These are phyloP conservation scores for Caenorhabditis sulstoni DNA, from an alignment of 2,888 invertebrate genomes.

Conservation along the genomic window DNA sequence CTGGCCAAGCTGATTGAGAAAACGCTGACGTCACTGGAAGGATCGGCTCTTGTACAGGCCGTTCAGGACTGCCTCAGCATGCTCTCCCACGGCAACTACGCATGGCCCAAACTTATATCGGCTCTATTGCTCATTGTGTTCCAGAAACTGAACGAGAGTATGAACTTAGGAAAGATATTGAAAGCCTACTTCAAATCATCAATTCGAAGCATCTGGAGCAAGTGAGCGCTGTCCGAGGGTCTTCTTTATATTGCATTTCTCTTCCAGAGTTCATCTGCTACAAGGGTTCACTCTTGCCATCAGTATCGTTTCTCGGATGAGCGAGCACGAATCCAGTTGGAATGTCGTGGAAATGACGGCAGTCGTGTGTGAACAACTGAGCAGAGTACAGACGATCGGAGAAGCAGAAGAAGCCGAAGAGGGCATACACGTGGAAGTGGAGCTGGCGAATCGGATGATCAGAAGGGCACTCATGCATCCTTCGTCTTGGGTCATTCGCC, in stretches of 20 bases:
- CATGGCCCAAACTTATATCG: constrained; percentile 23
- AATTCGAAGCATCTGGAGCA: constrained; percentile 13
- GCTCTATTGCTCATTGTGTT: constrained; percentile 26
- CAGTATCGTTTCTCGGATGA: constrained; percentile 6
- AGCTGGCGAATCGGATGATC: constrained; percentile 26
- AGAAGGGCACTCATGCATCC: constrained; percentile 4
- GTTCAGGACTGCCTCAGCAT: constrained; percentile 46
- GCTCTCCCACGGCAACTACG: constrained; percentile 30
- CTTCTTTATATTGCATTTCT: background rate
- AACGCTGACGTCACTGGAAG: constrained; percentile 14
- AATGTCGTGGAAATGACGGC: constrained; percentile 23
- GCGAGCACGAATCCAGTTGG: constrained; percentile 22
- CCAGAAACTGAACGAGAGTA: constrained; percentile 17
- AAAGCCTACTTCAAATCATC: constrained; percentile 25
- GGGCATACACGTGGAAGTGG: constrained; percentile 14
- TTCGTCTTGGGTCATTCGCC: constrained; percentile 27
- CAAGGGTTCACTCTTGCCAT: constrained; percentile 21
- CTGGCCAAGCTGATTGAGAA: constrained; percentile 33
- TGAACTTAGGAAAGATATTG: constrained; percentile 17
- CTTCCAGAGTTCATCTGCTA: constrained; percentile 29
- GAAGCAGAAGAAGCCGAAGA: constrained; percentile 15
- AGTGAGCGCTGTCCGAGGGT: background rate
- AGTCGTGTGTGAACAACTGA: constrained; percentile 18
- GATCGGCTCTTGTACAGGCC: constrained; percentile 16
- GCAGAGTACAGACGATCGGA: constrained; percentile 26